A percentile compares a stretch with the other conserved stretches of the same genome.
Conservation (phyloP, 2,113 vertebrate species). For the Castor canadensis region DNA sequence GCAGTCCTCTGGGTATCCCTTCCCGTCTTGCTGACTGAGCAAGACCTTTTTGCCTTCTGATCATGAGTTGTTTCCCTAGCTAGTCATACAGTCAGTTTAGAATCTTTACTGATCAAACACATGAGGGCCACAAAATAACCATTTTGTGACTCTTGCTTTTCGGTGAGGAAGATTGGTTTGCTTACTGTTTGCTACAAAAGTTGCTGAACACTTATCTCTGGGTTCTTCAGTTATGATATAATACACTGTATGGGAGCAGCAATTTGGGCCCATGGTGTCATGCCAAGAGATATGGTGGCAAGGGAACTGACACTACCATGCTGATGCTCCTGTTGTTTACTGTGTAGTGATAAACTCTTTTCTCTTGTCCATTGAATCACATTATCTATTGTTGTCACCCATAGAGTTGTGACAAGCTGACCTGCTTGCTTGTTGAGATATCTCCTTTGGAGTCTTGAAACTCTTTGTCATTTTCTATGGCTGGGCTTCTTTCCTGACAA, state of each 20-base stretch:
- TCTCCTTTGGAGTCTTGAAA: neutral
- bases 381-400: neutral
- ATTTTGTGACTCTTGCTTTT: neutral
- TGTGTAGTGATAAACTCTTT: neutral
- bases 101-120: neutral
- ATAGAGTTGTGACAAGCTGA: neutral
- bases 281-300: accelerated
- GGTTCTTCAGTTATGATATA: neutral
- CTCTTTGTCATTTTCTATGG: neutral
- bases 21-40: neutral
- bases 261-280: neutral
- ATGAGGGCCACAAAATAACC: neutral
- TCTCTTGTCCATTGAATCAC: neutral
- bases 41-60: neutral
- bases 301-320: neutral
- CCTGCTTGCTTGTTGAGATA: neutral
- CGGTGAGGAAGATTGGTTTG: neutral
- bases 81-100: neutral
- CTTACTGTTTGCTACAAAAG: neutral
- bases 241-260: accelerated
- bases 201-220: neutral
- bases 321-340: neutral
- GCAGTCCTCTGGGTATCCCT: neutral
- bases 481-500: neutral
- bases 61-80: neutral